Evolutionary conservation across 2,797 vertebrate genomes (phyloP).

Genomic region (Eulemur mongoz): DNA sequence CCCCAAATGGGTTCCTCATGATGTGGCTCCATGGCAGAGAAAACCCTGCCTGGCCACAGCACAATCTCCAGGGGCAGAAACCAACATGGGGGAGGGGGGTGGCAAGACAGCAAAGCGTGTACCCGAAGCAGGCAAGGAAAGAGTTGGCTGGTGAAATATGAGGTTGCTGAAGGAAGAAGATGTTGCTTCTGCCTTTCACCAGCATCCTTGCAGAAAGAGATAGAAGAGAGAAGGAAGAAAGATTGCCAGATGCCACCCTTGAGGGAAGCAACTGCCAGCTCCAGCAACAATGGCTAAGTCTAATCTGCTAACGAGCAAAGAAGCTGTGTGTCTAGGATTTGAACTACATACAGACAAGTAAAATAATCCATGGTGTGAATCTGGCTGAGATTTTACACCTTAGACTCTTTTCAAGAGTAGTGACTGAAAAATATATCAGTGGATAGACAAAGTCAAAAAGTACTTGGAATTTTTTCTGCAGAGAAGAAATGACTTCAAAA

Average conservation of each 20-base stretch:
- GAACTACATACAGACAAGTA: background rate
- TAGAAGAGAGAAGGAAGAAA: background rate
- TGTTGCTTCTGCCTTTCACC: background rate
- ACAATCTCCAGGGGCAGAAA: too few relatives aligned
- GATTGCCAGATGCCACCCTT: too few relatives aligned
- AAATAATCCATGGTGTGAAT: background rate
- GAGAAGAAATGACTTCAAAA: background rate
- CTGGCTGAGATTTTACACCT: background rate
- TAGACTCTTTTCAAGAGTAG: background rate
- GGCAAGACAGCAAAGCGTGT: background rate
- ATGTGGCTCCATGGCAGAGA: background rate
- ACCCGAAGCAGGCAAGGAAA: background rate
- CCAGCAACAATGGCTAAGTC: accelerated
- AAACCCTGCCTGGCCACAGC: background rate
- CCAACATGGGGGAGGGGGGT: accelerated
- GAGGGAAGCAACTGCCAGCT: background rate
- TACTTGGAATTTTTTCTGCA: background rate
- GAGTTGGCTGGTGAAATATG: background rate
- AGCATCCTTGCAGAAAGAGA: background rate
- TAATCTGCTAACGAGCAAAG: background rate
- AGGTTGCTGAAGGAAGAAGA: background rate
- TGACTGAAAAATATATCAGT: background rate
- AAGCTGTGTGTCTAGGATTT: background rate
- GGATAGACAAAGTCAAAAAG: background rate
- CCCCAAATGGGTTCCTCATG: background rate